Conservation (phyloP, 2,888 invertebrate species). For the Pinctada fucata region DNA sequence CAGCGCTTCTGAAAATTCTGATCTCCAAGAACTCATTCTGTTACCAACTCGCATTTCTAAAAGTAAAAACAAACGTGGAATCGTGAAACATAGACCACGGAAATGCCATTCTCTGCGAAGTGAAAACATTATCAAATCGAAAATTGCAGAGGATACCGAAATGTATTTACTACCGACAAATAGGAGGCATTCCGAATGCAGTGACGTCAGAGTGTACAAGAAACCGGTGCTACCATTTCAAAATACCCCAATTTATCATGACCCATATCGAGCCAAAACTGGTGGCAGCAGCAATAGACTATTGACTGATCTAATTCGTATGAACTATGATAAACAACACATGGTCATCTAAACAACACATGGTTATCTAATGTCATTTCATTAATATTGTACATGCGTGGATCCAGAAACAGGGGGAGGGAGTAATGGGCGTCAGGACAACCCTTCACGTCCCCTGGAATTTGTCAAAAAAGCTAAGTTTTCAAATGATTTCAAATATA, state of each 20-base stretch:
- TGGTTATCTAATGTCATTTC: too few relatives aligned
- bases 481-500: too few relatives aligned
- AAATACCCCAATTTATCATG: slow-evolving; percentile 53
- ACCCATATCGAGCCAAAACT: slow-evolving; percentile 52
- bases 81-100: not conserved
- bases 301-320: slow-evolving; percentile 55
- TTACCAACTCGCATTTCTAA: slow-evolving; percentile 4
- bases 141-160: slow-evolving; percentile 44
- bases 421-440: too few relatives aligned
- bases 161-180: slow-evolving; percentile 53
- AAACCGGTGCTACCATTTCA: slow-evolving; percentile 53
- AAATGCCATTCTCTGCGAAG: not conserved
- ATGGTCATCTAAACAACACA: slow-evolving; percentile 31
- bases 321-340: slow-evolving; percentile 58
- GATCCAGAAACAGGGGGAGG: too few relatives aligned
- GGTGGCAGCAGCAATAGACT: slow-evolving; percentile 50
- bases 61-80: not conserved
- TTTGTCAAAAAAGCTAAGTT: too few relatives aligned
- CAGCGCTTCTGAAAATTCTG: not conserved
- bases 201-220: slow-evolving; percentile 22
- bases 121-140: not conserved
- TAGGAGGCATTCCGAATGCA: slow-evolving; percentile 40
- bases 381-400: too few relatives aligned
- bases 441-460: too few relatives aligned
- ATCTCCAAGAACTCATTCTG: not conserved